Base-by-base conservation (phyloP, 2,888 invertebrate species). In the Fragum whitleyi region DNA sequence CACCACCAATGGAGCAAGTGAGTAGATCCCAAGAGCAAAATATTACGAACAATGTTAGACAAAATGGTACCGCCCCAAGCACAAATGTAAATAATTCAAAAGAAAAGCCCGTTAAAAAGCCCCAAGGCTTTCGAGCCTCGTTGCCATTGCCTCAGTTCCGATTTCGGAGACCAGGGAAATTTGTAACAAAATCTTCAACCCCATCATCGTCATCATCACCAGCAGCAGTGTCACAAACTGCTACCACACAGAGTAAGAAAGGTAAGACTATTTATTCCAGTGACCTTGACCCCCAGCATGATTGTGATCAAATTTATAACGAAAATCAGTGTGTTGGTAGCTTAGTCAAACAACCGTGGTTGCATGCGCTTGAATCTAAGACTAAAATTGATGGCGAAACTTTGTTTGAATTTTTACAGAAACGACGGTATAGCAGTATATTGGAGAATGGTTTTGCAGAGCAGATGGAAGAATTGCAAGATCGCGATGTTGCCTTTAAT, bases 401-500 rank as follows among this genome's bases (percentile, higher is more conserved):
- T 84, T 79, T 88, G 71, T 87, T 86, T 86, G 83, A 84, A 80
- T 89, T 87, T 79, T 89, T 88, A 72, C 89, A 89, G 89, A 89
- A 87, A 89, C 89, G 79, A 89, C 89, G 75, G 89, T 89, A 85
- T 89, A 88, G 85, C 83, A 79, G 79, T 47, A 73, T 86, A 1
- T 68, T 83, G 74, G 86, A 83, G 75, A 86, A 83, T 74, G 86
- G 83, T 32, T 86, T 86, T 72, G 83, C 86, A 23, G 86, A 86
- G 29, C 86, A 86, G 69, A 67, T 86, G 28, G 71, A 81, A 16
- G 83, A 83, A 26, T 70, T 83, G 7, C 77, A 85, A 32, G 84
- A 78, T 36, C 77, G 67, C 42, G 83, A 70, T 42, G 80, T 70
- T 26, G 71, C 72, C 23, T 81, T 79, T 79, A 87, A 71, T 59